Evolutionary conservation across 2,797 vertebrate genomes (phyloP).

Genomic region (Thaleichthys pacificus): DNA sequence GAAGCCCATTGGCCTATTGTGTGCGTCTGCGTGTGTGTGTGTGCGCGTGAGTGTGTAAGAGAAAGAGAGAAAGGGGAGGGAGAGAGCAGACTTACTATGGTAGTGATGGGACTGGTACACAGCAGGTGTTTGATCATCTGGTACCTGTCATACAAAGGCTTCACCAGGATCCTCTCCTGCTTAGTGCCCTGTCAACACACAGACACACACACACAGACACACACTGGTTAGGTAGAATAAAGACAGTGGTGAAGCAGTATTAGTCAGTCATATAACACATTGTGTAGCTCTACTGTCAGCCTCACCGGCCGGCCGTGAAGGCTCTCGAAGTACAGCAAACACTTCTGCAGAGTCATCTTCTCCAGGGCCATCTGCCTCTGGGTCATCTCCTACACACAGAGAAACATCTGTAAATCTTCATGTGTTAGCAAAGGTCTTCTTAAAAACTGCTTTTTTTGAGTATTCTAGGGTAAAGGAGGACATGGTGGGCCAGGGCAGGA

Average conservation of each 20-base stretch:
- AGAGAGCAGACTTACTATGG: conserved; percentile 82
- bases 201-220: conserved; percentile 5
- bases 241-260: not conserved
- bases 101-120: conserved; percentile 84
- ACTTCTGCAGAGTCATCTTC: conserved; percentile 87
- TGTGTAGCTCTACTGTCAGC: conserved; percentile 12
- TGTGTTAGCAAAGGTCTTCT: not conserved
- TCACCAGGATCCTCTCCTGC: conserved; percentile 88
- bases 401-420: not conserved
- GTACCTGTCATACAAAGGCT: conserved; percentile 93
- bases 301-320: conserved; percentile 81
- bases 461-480: not conserved
- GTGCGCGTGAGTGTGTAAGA: conserved; percentile 7
- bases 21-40: conserved; percentile 9
- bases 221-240: not conserved
- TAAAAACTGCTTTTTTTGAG: too few species aligned
- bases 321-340: conserved; percentile 84
- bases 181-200: conserved; percentile 74
- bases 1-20: not conserved
- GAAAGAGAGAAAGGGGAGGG: too few species aligned
- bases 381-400: conserved; percentile 80
- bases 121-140: conserved; percentile 92
- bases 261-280: not conserved
- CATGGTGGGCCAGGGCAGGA: not conserved
- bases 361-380: conserved; percentile 87